Base-by-base conservation (phyloP, 2,797 vertebrate genomes). In the Otolemur crassicaudatus region DNA sequence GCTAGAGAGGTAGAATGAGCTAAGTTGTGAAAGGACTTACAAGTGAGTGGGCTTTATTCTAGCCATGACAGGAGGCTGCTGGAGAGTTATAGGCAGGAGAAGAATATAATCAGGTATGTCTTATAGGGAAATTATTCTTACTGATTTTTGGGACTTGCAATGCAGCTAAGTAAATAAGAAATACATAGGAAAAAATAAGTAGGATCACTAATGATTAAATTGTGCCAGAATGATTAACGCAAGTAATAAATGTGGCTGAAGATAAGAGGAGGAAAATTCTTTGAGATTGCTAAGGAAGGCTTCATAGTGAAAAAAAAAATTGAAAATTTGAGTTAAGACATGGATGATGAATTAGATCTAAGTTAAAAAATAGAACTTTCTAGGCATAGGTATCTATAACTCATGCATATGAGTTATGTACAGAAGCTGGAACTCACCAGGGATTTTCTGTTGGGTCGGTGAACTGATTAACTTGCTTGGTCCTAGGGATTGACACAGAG, bases 181-280 rank as follows among this genome's bases (percentile, higher is more conserved):
- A 90, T 84, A 84, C 79, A 93, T 91, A 82, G 73, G 83, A 94
- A 93, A 90, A 96, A 96, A 88, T 72, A 97, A 95, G 91, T 72
- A 82, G 76, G 94, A 92, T 86, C 81, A 85, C 92, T 95, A 96
- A 93, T 97, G 96, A 96, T 97, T 95, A 97, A 96, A 72, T 90
- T 94, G 76, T 96, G 92, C 87, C 96, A 96, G 88, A 58, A 97
- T 97, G 97, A 97, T 97, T 97, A 97, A 97, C 96, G 91, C 73
- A 90, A 88, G 93, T 93, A 96, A 97, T 96, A 97, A 96, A 96
- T 90, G 90, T 93, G 87, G 77, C 53, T 95, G 87, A 94, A 95
- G 95, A 97, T 97, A 96, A 96, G 87, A 97, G 46, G 37, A 95
- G 12, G 22, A 2, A 65, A 70, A 94, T 91, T 87, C 56, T 94